Evolutionary conservation across 2,888 invertebrate species (phyloP), one percentile per base, ranked within the genome.

Genomic region (Lochmaea capreae): DNA sequence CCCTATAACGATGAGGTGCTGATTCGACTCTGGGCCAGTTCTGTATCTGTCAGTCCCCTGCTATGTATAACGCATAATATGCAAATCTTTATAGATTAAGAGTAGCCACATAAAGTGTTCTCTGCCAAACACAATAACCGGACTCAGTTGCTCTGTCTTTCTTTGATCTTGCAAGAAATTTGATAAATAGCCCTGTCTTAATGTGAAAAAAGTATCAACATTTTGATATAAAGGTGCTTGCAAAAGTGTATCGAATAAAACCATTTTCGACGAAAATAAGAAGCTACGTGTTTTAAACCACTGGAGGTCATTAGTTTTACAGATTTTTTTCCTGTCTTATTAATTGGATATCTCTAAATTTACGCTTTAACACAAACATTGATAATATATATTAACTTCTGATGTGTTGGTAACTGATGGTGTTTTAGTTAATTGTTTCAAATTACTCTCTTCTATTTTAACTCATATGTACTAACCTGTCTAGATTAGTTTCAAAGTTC

Each of bases 11-110:
- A 75, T 67, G 54, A 72, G 78, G 68, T 72, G 73, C 75, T 76
- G 76, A 76, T 76, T 76, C 73, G 71, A 72, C 71, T 75, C 65
- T 67, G 77, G 73, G 68, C 76, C 63, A 74, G 76, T 71, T 76
- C 75, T 78, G 78, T 75, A 71, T 71, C 76, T 78, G 78, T 75
- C 78, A 78, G 74, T 75, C 76, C 69, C 67, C 65, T 43, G 78
- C 72, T 73, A 76, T 78, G 75, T 78, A 78, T 76, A 76, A 76
- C 76, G 73, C 76, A 76, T 74, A 76, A 78, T 78, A 78, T 78
- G 78, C 78, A 78, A 78, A 78, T 78, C 26, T 76, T 76, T 68
- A 49, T 74, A 78, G 72, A 73, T 76, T 78, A 73, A 78, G 78
- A 75, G 76, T 78, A 72, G 76, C 76, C 76, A 76, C 68, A 66